phyloP scores from a whole-genome alignment of 2,113 vertebrate species.

The Bombycilla garrulus region DNA sequence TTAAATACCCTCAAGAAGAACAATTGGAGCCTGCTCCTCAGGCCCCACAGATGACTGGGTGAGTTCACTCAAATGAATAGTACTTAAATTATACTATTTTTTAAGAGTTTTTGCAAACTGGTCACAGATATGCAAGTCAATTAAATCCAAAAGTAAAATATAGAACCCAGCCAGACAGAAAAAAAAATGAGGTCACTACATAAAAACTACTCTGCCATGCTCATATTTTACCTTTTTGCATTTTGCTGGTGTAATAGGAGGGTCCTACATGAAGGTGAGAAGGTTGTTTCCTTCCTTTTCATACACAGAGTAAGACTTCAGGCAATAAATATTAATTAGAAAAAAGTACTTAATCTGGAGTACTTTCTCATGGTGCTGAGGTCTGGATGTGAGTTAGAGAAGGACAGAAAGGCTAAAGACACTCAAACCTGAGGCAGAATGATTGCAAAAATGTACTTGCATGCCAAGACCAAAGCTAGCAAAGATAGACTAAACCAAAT shows the following conservation, averaged over 20 bases:
- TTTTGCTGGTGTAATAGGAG: neutral
- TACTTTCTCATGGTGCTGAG: neutral
- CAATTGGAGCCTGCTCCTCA: neutral
- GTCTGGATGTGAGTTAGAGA: neutral
- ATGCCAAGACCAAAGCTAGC: neutral
- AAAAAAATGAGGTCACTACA: neutral
- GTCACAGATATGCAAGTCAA: neutral
- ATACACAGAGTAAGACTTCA: neutral
- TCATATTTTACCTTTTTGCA: neutral
- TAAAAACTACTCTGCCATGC: neutral
- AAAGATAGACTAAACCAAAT: neutral
- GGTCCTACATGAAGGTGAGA: neutral
- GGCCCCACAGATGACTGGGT: neutral
- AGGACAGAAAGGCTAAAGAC: neutral
- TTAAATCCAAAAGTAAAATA: neutral
- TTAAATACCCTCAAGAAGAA: neutral
- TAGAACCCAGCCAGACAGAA: neutral
- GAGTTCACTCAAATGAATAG: neutral
- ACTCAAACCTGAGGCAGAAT: neutral
- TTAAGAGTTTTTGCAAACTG: neutral
- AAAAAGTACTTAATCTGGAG: neutral
- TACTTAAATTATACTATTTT: neutral
- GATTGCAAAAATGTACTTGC: neutral
- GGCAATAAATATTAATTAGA: neutral
- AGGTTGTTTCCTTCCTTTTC: neutral